Conservation (phyloP, 1,140 invertebrate genomes). For the Rhagoletis pomonella region DNA sequence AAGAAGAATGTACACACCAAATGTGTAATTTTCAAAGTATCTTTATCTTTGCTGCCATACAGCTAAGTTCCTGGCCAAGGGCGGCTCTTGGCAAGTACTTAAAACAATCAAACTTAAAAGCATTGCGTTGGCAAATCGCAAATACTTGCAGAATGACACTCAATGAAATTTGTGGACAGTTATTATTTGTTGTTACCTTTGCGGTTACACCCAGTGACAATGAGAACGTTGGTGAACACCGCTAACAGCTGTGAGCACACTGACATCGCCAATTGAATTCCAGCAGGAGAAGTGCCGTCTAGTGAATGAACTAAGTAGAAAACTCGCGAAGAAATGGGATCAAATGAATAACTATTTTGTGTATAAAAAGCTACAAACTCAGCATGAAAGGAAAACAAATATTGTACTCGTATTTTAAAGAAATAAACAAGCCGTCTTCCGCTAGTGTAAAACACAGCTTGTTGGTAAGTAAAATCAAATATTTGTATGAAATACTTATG, state of each 20-base stretch:
- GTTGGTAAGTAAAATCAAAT: neutral
- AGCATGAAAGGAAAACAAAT: neutral
- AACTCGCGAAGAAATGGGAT: neutral
- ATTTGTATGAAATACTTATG: neutral
- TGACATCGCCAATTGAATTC: neutral
- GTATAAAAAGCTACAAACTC: neutral
- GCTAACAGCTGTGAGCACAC: neutral
- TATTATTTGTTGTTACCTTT: neutral
- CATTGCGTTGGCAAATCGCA: neutral
- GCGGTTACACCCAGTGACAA: neutral
- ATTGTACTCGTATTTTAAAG: neutral
- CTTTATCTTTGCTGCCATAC: too few species aligned
- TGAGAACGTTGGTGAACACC: neutral
- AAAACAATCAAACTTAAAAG: neutral
- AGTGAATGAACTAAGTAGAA: neutral
- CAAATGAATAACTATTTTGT: neutral
- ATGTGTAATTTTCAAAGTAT: too few species aligned
- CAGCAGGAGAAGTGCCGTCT: neutral
- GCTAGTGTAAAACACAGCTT: neutral
- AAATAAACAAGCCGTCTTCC: neutral
- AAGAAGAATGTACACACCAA: too few species aligned
- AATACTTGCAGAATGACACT: neutral
- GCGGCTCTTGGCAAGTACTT: neutral
- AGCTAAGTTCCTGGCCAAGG: too few species aligned
- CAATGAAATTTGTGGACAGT: constrained; percentile 18